Base-by-base conservation (phyloP, 1,140 invertebrate genomes). In the Plectrocnemia conspersa region DNA sequence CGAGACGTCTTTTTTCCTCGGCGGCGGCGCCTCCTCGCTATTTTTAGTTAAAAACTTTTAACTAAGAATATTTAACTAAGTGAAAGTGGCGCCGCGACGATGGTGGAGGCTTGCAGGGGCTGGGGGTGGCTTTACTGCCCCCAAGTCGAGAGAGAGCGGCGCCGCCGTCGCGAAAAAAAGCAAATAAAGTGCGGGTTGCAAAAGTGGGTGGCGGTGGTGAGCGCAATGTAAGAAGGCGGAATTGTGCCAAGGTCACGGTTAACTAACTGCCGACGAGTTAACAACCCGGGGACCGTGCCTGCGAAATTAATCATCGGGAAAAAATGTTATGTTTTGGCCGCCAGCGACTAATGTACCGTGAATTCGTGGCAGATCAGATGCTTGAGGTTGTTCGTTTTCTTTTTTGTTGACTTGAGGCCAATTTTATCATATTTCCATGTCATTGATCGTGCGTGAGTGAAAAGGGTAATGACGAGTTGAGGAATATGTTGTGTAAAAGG, bases 41-140 rank as follows among this genome's bases (percentile, higher is more conserved):
- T 59, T 60, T 60, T 60, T 60, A 60, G 58, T 60, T 60, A 52
- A 52, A 53, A 60, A 60, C 58, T 60, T 60, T 60, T 60, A 60
- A 60, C 58, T 60, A 60, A 60, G 58, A 60, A 60, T 60, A 60
- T 60, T 60, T 60, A 60, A 60, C 58, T 60, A 60, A 60, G 58
- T 52, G 53, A 52, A 49, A 54, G 41, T 29, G 55, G 19, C 46
- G 3, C 21, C 23, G 9, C 13, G 22, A 24, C 38, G 24, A 36
- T 19, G 33, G 21, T n/a, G 35, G 36, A 38, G 36, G 2, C 33
- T 7, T 23, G 25, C 23, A 29, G 35, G 46, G 32, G 25, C 33
- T 24, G 40, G 35, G 27, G 21, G 52, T 27, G 18, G 21, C 10
- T 2, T 10, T 22, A 15, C 10, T 9, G 19, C 29, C 18, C 9